Conservation (phyloP, 2,113 vertebrate genomes). For the Gopherus flavomarginatus region DNA sequence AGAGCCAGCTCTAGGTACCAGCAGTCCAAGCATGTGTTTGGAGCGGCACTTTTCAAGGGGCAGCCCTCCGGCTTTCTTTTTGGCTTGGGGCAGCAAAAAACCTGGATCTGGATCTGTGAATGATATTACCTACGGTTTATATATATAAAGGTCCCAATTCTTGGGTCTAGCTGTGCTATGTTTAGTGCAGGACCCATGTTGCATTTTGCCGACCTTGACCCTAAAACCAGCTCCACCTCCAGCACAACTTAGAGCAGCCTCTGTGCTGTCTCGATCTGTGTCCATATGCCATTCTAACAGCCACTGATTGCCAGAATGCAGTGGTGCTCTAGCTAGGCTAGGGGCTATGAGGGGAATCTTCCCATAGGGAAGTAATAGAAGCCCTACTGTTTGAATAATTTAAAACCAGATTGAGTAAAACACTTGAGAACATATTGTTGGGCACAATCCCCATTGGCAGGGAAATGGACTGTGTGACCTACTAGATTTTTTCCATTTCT, state of each 20-base stretch:
- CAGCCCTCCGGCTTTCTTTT: no score
- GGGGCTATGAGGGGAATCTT: neutral
- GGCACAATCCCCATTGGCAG: neutral
- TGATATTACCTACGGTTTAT: neutral
- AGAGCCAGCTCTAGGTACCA: no score
- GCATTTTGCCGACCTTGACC: neutral
- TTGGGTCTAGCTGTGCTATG: neutral
- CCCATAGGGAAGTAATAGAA: neutral
- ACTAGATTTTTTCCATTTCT: rapidly evolving
- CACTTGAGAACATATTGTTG: neutral
- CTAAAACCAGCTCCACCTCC: neutral
- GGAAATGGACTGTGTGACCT: rapidly evolving
- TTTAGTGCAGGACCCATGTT: neutral
- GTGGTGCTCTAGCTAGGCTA: neutral
- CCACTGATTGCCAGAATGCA: neutral
- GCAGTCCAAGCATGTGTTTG: no score
- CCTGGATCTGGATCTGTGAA: neutral
- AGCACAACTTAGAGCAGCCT: neutral
- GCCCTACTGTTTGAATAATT: neutral
- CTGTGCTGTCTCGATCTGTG: neutral
- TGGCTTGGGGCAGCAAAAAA: no score
- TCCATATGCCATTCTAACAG: neutral
- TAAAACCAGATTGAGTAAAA: neutral
- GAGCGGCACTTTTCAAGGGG: no score
- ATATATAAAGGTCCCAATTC: neutral